These are phyloP conservation scores for Minunthozetes semirufus DNA, from an alignment of 2,888 invertebrate genomes.

Conservation along the genomic window DNA sequence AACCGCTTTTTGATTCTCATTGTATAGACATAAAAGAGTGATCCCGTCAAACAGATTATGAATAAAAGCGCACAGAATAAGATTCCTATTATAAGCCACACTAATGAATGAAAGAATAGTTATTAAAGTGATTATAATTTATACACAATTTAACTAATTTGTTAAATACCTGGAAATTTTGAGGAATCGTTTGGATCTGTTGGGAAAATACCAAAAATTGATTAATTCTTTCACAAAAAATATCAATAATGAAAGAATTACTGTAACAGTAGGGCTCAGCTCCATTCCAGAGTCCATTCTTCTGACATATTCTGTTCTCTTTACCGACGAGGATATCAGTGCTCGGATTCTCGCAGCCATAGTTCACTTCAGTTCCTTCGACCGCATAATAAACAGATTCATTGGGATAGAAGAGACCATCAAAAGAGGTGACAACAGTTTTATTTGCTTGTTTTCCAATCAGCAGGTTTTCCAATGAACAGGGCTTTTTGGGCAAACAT, in stretches of 20 bases:
- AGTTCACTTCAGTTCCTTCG: conserved; percentile 24
- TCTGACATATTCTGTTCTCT: conserved; percentile 14
- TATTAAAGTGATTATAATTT: no score
- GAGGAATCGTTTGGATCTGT: conserved; percentile 26
- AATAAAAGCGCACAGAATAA: not conserved
- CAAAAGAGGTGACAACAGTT: not conserved
- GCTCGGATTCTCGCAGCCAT: not conserved
- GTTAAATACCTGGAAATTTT: conserved; percentile 10
- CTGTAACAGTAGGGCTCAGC: conserved; percentile 29
- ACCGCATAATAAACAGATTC: conserved; percentile 29
- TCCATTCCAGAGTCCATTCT: conserved; percentile 26
- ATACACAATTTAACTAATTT: not conserved
- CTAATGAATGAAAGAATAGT: not conserved
- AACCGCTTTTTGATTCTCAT: not conserved
- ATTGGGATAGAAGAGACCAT: conserved; percentile 13
- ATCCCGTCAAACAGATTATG: not conserved
- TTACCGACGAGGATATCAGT: conserved; percentile 31
- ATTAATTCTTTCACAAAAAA: not conserved
- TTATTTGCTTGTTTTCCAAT: not conserved
- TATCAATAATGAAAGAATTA: not conserved
- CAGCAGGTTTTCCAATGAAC: not conserved
- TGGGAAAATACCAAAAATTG: not conserved
- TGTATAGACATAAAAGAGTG: not conserved
- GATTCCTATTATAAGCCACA: not conserved
- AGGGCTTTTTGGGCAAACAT: not conserved